Percentiles rank a stretch among this genome's conserved stretches.
Evolutionary conservation across 2,797 vertebrate species (phyloP).

Genomic region (Acanthurus lineatus): DNA sequence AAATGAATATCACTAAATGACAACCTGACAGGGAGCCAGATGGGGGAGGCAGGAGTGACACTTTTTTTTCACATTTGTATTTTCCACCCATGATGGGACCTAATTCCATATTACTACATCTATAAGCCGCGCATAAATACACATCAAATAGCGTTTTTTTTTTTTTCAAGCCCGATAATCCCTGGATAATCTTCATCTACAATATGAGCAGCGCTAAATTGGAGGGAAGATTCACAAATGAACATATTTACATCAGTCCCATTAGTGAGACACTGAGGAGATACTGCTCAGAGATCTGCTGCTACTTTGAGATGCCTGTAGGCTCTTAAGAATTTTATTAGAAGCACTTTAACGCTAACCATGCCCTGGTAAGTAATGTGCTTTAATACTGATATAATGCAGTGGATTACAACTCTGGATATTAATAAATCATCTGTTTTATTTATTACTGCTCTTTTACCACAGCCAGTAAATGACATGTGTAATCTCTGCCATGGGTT

Average conservation of each 20-base stretch:
- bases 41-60: conserved; percentile 55
- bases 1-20: conserved; percentile 83
- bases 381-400: conserved; percentile 83
- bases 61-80: conserved; percentile 57
- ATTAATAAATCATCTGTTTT: conserved; percentile 83
- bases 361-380: conserved; percentile 78
- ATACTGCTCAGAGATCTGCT: conserved; percentile 68
- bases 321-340: conserved; percentile 84
- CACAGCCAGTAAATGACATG: conserved; percentile 71
- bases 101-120: conserved; percentile 82
- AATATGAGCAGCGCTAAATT: conserved; percentile 82
- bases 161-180: conserved; percentile 80
- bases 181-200: conserved; percentile 86
- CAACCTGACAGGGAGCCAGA: conserved; percentile 76
- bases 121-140: conserved; percentile 83
- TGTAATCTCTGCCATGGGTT: conserved; percentile 77
- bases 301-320: conserved; percentile 78
- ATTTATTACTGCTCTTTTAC: conserved; percentile 79
- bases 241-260: conserved; percentile 87
- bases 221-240: conserved; percentile 82
- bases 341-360: conserved; percentile 81
- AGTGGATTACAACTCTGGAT: conserved; percentile 80
- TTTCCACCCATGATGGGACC: conserved; percentile 74
- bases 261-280: conserved; percentile 81
- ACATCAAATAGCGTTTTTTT: conserved; percentile 76